Evolutionary conservation across 1,140 invertebrate species (phyloP).

Genomic region (Contarinia nasturtii): DNA sequence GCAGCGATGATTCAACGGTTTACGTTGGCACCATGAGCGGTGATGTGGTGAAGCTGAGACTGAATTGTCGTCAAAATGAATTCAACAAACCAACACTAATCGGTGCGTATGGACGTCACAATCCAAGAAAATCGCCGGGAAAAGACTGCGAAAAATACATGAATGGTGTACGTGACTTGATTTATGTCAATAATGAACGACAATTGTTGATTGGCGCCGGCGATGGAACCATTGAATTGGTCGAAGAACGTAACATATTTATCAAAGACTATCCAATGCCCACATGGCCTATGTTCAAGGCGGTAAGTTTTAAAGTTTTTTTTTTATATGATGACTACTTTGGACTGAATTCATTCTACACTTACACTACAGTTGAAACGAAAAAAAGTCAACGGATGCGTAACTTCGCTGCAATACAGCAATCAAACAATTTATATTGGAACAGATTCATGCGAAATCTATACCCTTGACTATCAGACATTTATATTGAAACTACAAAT

Average conservation of each 20-base stretch:
- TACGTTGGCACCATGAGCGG: slow-evolving; percentile 69
- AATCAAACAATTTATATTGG: slow-evolving; percentile 42
- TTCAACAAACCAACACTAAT: slow-evolving; percentile 37
- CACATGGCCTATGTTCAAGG: slow-evolving; percentile 35
- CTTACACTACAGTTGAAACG: slow-evolving; percentile 26
- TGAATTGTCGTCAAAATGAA: slow-evolving; percentile 41
- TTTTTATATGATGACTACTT: too few relatives aligned
- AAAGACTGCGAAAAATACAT: slow-evolving; percentile 22
- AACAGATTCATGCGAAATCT: slow-evolving; percentile 64
- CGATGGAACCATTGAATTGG: slow-evolving; percentile 55
- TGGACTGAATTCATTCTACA: too few relatives aligned
- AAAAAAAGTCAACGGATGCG: slow-evolving; percentile 34
- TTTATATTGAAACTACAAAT: slow-evolving; percentile 49
- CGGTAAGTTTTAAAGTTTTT: slow-evolving; percentile 27
- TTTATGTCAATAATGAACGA: slow-evolving; percentile 33
- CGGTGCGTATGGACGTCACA: slow-evolving; percentile 37
- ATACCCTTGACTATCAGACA: slow-evolving; percentile 46
- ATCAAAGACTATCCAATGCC: slow-evolving; percentile 26
- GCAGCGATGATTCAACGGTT: slow-evolving; percentile 43
- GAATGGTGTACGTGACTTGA: slow-evolving; percentile 42
- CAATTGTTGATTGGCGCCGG: slow-evolving; percentile 61
- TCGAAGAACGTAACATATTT: slow-evolving; percentile 36
- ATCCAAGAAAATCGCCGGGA: slow-evolving; percentile 16
- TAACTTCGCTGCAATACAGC: slow-evolving; percentile 43
- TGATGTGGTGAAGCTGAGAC: slow-evolving; percentile 38